A percentile compares a stretch with the other conserved stretches of the same genome.
These are phyloP conservation scores for Hofmannophila pseudospretella DNA, from an alignment of 2,888 invertebrate species.

Conservation along the genomic window DNA sequence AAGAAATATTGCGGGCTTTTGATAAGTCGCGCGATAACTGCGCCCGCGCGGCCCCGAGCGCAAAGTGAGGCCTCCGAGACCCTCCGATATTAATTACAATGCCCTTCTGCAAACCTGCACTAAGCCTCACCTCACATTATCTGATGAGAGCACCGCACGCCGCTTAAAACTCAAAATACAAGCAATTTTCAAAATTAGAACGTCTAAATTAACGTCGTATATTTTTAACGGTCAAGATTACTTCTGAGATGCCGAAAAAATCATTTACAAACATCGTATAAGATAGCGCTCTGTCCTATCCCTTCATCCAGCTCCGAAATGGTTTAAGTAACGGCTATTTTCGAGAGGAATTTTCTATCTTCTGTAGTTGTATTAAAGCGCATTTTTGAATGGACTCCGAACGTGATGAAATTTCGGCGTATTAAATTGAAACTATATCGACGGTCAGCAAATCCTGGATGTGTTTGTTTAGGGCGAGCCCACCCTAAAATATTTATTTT, in stretches of 20 bases:
- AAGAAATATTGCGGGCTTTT: slow-evolving; percentile 69
- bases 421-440: slow-evolving; percentile 77
- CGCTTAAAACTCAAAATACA: slow-evolving; percentile 13
- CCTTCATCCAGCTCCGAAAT: slow-evolving; percentile 26
- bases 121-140: slow-evolving; percentile 17
- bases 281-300: slow-evolving; percentile 38
- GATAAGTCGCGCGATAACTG: slow-evolving; percentile 61
- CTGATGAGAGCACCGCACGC: slow-evolving; percentile 18
- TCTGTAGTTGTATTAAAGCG: slow-evolving; percentile 30
- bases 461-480: slow-evolving; percentile 76
- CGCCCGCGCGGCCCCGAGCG: slow-evolving; percentile 39
- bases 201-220: slow-evolving; percentile 16
- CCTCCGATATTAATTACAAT: slow-evolving; percentile 57
- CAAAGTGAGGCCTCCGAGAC: slow-evolving; percentile 25
- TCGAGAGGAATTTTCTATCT: slow-evolving; percentile 24
- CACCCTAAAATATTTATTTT: slow-evolving; percentile 78
- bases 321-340: slow-evolving; percentile 25
- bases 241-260: slow-evolving; percentile 38
- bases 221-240: slow-evolving; percentile 26
- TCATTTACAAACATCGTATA: slow-evolving; percentile 48
- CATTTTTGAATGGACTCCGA: slow-evolving; percentile 32
- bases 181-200: slow-evolving; percentile 26
- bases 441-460: slow-evolving; percentile 74
- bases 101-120: slow-evolving; percentile 23
- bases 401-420: slow-evolving; percentile 70